Percentiles rank a stretch among this genome's conserved stretches.
phyloP scores from a whole-genome alignment of 2,113 vertebrate species.

The Prunella fulvescens region DNA sequence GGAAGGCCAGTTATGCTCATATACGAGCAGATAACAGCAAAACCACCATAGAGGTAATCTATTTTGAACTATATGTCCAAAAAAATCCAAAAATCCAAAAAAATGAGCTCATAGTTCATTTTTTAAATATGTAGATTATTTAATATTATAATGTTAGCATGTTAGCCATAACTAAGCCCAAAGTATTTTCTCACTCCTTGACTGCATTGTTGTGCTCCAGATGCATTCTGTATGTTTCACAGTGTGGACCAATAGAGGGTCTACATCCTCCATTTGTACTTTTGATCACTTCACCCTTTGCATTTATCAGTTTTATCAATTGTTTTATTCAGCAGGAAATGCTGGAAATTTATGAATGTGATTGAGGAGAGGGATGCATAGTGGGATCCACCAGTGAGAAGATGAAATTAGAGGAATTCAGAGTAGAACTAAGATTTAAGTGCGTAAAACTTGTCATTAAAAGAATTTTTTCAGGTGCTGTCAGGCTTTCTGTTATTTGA shows the following conservation, averaged over 20 bases:
- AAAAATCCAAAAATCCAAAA: rapidly evolving
- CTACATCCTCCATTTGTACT: background rate
- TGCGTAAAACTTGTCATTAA: background rate
- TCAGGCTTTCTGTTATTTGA: background rate
- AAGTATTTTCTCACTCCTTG: background rate
- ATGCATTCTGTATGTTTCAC: background rate
- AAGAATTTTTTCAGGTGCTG: background rate
- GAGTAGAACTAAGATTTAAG: background rate
- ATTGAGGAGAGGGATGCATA: background rate
- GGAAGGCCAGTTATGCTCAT: background rate
- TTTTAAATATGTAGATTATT: background rate
- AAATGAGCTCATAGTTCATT: rapidly evolving
- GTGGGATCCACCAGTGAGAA: background rate
- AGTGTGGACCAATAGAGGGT: rapidly evolving
- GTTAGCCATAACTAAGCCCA: background rate
- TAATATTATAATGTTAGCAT: background rate
- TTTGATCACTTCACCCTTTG: background rate
- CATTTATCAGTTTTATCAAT: background rate
- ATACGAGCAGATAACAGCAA: background rate
- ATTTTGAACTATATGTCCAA: background rate
- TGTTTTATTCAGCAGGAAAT: background rate
- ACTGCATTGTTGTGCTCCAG: background rate
- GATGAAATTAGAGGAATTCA: background rate
- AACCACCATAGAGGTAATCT: background rate
- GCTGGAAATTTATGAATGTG: background rate